Base-by-base conservation (phyloP, 2,797 vertebrate species). In the Amblyraja radiata region DNA sequence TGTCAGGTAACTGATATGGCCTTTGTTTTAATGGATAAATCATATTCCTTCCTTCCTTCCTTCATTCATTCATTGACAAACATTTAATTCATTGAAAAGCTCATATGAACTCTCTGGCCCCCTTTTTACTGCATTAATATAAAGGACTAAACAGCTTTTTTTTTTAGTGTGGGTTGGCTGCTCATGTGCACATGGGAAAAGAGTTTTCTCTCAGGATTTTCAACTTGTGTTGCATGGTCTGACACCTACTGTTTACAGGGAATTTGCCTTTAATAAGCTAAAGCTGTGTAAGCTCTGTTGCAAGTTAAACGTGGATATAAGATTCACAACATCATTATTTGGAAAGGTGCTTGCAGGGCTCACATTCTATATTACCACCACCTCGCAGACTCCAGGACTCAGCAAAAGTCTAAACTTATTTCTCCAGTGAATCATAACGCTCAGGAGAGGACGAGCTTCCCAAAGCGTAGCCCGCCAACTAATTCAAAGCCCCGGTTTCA, bases 211-310 rank as follows among this genome's bases (percentile, higher is more conserved):
- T 92, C 1, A 58, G 36, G 65, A 46, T 88, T 68, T 88, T 32
- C 61, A 36, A 71, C 9, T 46, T 92, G 92, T 92, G 92, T 74
- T 92, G 39, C 36, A 74, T 58, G 5, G 39, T 13, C 68, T 91
- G 90, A 74, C 71, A 91, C 68, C 36, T 46, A 91, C 39, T 73
- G 71, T 92, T 92, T 76, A 92, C 61, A 21, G 7, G 39, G 68
- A 73, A 92, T 74, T 92, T 74, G 73, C 25, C 6, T 92, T 92
- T 54, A 92, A 92, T 91, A 91, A 76, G 90, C 71, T 28, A 92
- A 58, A 25, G 39, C 46, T 76, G 25, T 74, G n/a, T 73, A 36
- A 74, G 36, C 28, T 46, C 0, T 0, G 36, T 74, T 11, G 23
- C 13, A 76, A 54, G 13, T 73, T 76, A 28, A 54, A 92, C 46